Evolutionary conservation across 2,113 vertebrate genomes (phyloP), one percentile per base, ranked within the genome.

Genomic region (Nanorana parkeri): DNA sequence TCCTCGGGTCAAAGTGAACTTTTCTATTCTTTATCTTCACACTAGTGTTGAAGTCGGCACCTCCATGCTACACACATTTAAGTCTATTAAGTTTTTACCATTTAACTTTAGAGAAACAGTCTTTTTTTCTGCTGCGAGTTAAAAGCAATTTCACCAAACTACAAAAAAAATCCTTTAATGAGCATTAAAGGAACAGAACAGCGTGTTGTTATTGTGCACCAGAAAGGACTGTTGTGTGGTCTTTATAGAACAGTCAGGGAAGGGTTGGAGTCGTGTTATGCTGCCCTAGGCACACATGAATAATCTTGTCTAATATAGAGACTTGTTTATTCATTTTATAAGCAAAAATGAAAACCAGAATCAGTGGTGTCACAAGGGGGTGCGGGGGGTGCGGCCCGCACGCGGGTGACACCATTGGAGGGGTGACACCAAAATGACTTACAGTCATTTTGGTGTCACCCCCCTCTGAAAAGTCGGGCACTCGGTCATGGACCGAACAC

Each of bases 11-110:
- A 2, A n/a, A 23, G 47, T n/a, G 26, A 21, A 55, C 65, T 78
- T 78, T 56, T 78, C 47, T 19, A 68, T 68, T 55, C 65, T 78
- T 56, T 68, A 28, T 55, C 28, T 67, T 78, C 77, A 78, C 77
- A 21, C 64, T 41, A 16, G 28, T 23, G 64, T 16, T 78, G 52
- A 19, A 68, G 64, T 55, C 58, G 77, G 28, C 77, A 68, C 29
- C 77, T 56, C 28, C 1, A 20, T 23, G 64, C 64, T 78, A 68
- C 21, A 68, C 63, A 78, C 77, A 56, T 66, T 78, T 54, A 29
- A 52, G 61, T 56, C 32, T 24, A 78, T 78, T 68, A 56, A 78
- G 51, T 78, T 68, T 55, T 15, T 13, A 15, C 65, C 29, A 58
- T 78, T 78, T 26, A 66, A 78, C 76, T 68, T 68, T 56, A 21